phyloP scores from a whole-genome alignment of 2,888 invertebrate species.

The Rhingia campestris region DNA sequence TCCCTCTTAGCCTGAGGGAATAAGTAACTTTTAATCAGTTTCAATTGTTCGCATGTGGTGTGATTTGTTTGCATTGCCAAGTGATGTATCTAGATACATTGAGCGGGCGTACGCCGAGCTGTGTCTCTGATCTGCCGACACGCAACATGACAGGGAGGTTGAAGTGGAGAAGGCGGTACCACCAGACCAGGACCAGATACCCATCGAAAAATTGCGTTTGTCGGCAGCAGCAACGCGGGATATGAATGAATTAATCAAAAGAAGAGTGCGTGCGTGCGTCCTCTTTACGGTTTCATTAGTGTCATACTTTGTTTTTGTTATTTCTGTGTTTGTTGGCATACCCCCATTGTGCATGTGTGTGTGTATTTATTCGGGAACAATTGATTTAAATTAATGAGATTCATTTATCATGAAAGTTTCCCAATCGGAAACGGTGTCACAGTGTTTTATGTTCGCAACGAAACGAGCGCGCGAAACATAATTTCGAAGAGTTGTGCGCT shows the following conservation, averaged over 20 bases:
- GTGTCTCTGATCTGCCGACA: constrained; percentile 29
- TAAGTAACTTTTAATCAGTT: constrained; percentile 68
- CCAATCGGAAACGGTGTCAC: constrained; percentile 66
- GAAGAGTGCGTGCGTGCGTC: constrained; percentile 52
- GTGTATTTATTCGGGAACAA: constrained; percentile 45
- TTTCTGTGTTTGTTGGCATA: constrained; percentile 43
- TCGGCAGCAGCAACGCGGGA: constrained; percentile 39
- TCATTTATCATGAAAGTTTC: constrained; percentile 66
- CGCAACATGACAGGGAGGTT: background rate
- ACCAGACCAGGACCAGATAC: background rate
- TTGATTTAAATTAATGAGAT: constrained; percentile 70
- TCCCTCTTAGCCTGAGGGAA: background rate
- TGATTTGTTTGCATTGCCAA: constrained; percentile 72
- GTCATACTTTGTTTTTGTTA: constrained; percentile 59
- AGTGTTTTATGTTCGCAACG: constrained; percentile 31
- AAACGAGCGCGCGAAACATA: background rate
- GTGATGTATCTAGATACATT: constrained; percentile 53
- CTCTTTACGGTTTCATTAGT: constrained; percentile 69
- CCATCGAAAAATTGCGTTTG: constrained; percentile 39
- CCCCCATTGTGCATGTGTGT: background rate
- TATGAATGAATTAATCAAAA: constrained; percentile 69
- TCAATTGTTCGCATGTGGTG: constrained; percentile 72
- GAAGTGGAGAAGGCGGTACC: background rate
- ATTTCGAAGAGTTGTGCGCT: constrained; percentile 23
- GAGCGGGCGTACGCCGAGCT: constrained; percentile 27